A percentile compares a stretch with the other conserved stretches of the same genome.
Evolutionary conservation across 2,888 invertebrate genomes (phyloP).

Genomic region (Hipparchia sbordonii): DNA sequence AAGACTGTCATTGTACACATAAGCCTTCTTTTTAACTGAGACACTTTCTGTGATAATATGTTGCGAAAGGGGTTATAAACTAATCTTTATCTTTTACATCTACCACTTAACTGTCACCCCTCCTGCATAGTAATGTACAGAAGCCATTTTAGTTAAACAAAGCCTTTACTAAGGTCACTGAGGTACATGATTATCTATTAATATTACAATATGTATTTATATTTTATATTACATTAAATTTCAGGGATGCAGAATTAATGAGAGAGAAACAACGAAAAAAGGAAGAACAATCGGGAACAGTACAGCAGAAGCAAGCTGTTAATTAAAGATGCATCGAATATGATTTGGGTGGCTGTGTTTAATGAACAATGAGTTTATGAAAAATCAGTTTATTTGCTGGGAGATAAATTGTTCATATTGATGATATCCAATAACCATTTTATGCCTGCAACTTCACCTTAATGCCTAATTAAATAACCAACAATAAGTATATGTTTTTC

Average conservation of each 20-base stretch:
- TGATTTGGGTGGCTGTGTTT: constrained; percentile 50
- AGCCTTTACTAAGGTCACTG: no score
- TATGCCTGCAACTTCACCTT: constrained; percentile 25
- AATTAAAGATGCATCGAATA: constrained; percentile 50
- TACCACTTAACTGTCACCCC: no score
- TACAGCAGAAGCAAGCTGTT: constrained; percentile 64
- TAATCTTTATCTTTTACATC: no score
- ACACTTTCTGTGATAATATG: no score
- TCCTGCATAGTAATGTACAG: no score
- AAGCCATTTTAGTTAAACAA: no score
- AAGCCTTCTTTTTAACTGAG: no score
- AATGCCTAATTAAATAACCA: constrained; percentile 44
- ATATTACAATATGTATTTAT: no score
- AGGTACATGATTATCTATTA: no score
- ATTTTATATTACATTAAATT: constrained; percentile 36
- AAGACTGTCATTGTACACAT: no score
- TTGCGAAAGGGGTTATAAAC: no score
- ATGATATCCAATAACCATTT: constrained; percentile 21
- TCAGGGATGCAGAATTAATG: constrained; percentile 94
- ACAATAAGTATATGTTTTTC: constrained; percentile 50
- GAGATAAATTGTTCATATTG: constrained; percentile 46
- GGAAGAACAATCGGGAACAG: constrained; percentile 73
- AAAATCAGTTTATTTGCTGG: constrained; percentile 55
- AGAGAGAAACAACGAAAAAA: constrained; percentile 93
- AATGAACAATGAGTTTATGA: constrained; percentile 54